Percentiles rank a stretch among this genome's conserved stretches.
phyloP scores from a whole-genome alignment of 1,140 invertebrate genomes.

The Bombus terrestris region DNA sequence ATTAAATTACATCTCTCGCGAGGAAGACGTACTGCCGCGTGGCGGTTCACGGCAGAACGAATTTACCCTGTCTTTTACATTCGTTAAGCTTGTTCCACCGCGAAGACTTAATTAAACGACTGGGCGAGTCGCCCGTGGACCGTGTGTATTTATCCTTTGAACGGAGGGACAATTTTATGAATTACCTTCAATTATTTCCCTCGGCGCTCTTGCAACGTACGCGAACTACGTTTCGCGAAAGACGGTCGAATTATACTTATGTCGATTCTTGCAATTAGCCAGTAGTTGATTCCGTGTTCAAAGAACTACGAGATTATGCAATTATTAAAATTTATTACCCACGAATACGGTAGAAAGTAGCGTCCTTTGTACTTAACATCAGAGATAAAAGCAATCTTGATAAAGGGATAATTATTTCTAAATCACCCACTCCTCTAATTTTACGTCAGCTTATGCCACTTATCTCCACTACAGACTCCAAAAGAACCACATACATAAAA shows the following conservation, averaged over 20 bases:
- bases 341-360: no score
- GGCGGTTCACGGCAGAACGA: slow-evolving; percentile 14
- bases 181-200: neutral
- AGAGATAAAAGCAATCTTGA: no score
- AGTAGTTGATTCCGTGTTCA: no score
- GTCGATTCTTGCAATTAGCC: no score
- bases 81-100: slow-evolving; percentile 29
- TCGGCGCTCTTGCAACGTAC: neutral
- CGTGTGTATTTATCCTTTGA: slow-evolving; percentile 23
- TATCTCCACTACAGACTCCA: neutral
- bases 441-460: no score
- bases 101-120: slow-evolving; percentile 53
- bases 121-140: neutral
- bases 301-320: no score
- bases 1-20: slow-evolving; percentile 50
- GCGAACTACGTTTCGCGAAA: neutral
- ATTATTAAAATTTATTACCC: no score
- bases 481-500: neutral
- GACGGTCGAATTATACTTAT: neutral
- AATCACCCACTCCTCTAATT: no score
- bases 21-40: slow-evolving; percentile 22
- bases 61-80: slow-evolving; percentile 37
- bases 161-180: slow-evolving; percentile 17
- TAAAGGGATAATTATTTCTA: no score
- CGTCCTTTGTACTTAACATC: no score